Evolutionary conservation across 2,113 vertebrate genomes (phyloP).

Genomic region (Hoplias malabaricus): DNA sequence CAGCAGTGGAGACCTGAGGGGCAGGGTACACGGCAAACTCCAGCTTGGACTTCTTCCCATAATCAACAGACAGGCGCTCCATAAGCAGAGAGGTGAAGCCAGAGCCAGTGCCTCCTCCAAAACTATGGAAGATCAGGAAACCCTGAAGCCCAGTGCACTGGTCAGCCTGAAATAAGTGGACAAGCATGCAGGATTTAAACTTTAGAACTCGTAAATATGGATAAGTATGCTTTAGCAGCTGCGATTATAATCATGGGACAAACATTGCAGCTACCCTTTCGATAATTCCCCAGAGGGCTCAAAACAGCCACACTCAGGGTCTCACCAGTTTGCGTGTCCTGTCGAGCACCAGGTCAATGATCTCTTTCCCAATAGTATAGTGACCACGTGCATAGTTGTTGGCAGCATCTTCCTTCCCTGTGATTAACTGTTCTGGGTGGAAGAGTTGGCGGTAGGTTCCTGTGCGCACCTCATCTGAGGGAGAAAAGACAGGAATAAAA

Average conservation of each 20-base stretch:
- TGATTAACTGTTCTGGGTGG: constrained; percentile 83
- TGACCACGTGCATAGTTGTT: constrained; percentile 82
- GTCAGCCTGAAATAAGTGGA: constrained; percentile 10
- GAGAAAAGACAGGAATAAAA: not conserved
- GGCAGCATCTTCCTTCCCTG: constrained; percentile 84
- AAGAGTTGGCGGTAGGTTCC: constrained; percentile 82
- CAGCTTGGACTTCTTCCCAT: constrained; percentile 81
- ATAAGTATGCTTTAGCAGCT: too few species aligned
- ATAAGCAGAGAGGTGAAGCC: constrained; percentile 80
- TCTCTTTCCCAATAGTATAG: constrained; percentile 70
- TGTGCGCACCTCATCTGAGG: constrained; percentile 75
- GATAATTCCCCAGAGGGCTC: too few species aligned
- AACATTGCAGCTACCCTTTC: too few species aligned
- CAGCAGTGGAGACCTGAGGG: constrained; percentile 76
- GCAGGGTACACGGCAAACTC: constrained; percentile 80
- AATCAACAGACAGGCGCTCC: constrained; percentile 79
- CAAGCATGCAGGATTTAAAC: not conserved
- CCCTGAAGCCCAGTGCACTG: constrained; percentile 67
- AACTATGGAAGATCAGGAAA: constrained; percentile 80
- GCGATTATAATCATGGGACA: too few species aligned
- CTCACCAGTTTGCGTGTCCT: constrained; percentile 68
- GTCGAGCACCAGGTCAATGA: constrained; percentile 68
- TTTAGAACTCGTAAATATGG: too few species aligned
- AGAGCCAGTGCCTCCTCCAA: constrained; percentile 77
- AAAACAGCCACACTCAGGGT: too few species aligned